phyloP scores from a whole-genome alignment of 2,113 vertebrate species.

The Pachyramphus minor region DNA sequence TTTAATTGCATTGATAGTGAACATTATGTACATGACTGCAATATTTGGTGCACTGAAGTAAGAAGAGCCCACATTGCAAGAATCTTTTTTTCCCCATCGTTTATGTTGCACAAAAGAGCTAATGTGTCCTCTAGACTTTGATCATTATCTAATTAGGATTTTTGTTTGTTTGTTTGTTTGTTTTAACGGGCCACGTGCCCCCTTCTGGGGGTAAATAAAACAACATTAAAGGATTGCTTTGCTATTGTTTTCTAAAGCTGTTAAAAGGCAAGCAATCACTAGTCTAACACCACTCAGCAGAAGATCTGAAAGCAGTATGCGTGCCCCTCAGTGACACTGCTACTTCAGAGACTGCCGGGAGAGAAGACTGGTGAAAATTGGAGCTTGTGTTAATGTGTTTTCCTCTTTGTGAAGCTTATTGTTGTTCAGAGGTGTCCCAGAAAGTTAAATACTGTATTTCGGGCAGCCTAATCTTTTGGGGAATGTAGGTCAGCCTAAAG shows the following conservation, averaged over 20 bases:
- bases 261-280: neutral
- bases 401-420: neutral
- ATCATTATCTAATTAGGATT: neutral
- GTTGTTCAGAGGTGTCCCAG: neutral
- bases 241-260: neutral
- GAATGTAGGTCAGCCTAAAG: constrained; percentile 30
- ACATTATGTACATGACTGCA: neutral
- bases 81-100: neutral
- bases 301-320: neutral
- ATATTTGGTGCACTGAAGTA: neutral
- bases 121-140: neutral
- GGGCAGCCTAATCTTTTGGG: neutral
- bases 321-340: neutral
- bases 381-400: constrained; percentile 18
- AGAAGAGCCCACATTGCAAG: neutral
- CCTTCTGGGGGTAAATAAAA: neutral
- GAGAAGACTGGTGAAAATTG: neutral
- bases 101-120: neutral
- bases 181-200: neutral
- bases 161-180: neutral
- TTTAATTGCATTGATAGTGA: neutral
- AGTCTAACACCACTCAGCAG: neutral
- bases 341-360: neutral
- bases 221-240: neutral
- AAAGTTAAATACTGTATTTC: neutral